phyloP scores from a whole-genome alignment of 2,888 invertebrate genomes.

The Salticus scenicus region DNA sequence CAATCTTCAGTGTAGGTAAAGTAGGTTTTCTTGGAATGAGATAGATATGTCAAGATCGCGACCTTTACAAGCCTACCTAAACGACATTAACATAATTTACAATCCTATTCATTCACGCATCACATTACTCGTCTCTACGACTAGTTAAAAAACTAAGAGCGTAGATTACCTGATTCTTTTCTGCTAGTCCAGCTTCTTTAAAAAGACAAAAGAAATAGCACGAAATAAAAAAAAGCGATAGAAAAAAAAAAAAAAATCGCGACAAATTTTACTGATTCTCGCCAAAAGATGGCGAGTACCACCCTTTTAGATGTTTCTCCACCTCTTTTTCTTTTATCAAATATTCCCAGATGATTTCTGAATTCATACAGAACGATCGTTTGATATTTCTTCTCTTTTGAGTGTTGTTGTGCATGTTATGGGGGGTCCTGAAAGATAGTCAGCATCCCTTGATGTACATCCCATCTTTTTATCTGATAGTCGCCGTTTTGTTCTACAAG shows the following conservation, averaged over 20 bases:
- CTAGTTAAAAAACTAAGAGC: not conserved
- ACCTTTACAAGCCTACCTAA: no score
- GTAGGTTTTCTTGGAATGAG: no score
- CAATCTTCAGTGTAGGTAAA: no score
- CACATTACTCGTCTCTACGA: not conserved
- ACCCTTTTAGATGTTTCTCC: not conserved
- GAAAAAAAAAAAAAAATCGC: not conserved
- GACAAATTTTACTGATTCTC: slow-evolving; percentile 6
- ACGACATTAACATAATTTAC: not conserved
- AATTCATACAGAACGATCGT: not conserved
- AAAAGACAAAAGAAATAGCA: not conserved
- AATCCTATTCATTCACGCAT: not conserved
- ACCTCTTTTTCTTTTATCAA: not conserved
- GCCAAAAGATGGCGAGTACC: slow-evolving; percentile 9
- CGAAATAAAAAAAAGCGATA: not conserved
- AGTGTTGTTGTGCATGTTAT: not conserved
- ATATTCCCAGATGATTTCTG: not conserved
- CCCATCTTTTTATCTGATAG: not conserved
- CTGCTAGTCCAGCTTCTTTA: not conserved
- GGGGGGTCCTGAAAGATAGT: not conserved
- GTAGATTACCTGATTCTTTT: no score
- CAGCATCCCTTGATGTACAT: not conserved
- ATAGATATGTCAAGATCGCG: no score
- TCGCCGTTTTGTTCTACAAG: not conserved
- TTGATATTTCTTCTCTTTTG: not conserved